Evolutionary conservation across 2,888 invertebrate genomes (phyloP).

Genomic region (Leptothorax acervorum): DNA sequence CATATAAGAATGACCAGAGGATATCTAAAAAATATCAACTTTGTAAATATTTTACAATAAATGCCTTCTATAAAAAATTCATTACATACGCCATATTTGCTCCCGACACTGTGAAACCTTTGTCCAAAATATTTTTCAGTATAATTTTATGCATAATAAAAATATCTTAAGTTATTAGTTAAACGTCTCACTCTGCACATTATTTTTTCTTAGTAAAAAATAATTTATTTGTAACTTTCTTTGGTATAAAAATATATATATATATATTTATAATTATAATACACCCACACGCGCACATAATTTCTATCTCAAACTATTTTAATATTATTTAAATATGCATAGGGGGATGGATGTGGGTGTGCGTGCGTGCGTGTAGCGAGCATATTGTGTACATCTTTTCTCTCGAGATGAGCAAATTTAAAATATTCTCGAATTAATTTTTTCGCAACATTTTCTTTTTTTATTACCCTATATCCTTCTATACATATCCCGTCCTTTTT

Average conservation of each 20-base stretch:
- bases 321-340: background rate
- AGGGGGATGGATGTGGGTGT: background rate
- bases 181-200: background rate
- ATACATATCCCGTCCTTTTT: too few relatives aligned
- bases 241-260: background rate
- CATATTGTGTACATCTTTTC: background rate
- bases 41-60: background rate
- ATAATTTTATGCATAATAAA: background rate
- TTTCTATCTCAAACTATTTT: background rate
- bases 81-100: background rate
- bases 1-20: background rate
- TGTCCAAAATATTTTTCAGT: background rate
- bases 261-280: background rate
- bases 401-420: background rate
- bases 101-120: background rate
- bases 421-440: background rate
- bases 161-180: background rate
- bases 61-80: background rate
- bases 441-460: too few relatives aligned
- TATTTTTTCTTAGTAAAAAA: background rate
- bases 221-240: background rate
- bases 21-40: background rate
- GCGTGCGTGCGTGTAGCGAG: background rate
- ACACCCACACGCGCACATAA: background rate
- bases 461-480: too few relatives aligned